These are phyloP conservation scores for Lagria hirta DNA, from an alignment of 2,888 invertebrate species.

Conservation along the genomic window DNA sequence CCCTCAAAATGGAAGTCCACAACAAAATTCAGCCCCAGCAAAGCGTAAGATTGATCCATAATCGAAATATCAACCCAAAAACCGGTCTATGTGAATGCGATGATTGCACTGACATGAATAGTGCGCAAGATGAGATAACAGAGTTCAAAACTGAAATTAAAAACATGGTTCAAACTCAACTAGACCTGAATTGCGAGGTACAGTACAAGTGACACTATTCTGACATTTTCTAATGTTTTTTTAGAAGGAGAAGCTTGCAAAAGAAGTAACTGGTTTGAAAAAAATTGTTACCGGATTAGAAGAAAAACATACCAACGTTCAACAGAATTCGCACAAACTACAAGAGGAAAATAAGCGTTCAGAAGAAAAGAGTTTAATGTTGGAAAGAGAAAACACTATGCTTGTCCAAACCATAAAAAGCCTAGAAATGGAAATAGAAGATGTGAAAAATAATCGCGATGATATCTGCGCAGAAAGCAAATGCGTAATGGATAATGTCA, in stretches of 20 bases:
- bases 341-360: constrained; percentile 35
- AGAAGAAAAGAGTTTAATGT: constrained; percentile 16
- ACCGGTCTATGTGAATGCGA: constrained; percentile 28
- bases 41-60: constrained; percentile 10
- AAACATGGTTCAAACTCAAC: constrained; percentile 40
- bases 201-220: too few relatives aligned
- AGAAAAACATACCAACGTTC: constrained; percentile 39
- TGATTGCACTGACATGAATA: constrained; percentile 33
- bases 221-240: constrained; percentile 19
- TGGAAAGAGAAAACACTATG: constrained; percentile 41
- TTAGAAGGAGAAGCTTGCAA: constrained; percentile 46
- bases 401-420: constrained; percentile 38
- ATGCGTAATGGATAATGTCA: constrained; percentile 48
- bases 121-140: constrained; percentile 43
- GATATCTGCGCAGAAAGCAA: constrained; percentile 50
- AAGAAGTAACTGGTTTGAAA: constrained; percentile 39
- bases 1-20: constrained; percentile 20
- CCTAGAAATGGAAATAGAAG: constrained; percentile 46
- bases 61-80: too few relatives aligned
- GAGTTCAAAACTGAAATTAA: constrained; percentile 44
- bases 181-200: constrained; percentile 43
- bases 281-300: constrained; percentile 36
- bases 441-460: constrained; percentile 43
- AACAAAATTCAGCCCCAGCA: constrained; percentile 7
- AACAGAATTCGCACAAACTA: constrained; percentile 44